phyloP scores from a whole-genome alignment of 2,888 invertebrate species.

The Mylabris sibirica region DNA sequence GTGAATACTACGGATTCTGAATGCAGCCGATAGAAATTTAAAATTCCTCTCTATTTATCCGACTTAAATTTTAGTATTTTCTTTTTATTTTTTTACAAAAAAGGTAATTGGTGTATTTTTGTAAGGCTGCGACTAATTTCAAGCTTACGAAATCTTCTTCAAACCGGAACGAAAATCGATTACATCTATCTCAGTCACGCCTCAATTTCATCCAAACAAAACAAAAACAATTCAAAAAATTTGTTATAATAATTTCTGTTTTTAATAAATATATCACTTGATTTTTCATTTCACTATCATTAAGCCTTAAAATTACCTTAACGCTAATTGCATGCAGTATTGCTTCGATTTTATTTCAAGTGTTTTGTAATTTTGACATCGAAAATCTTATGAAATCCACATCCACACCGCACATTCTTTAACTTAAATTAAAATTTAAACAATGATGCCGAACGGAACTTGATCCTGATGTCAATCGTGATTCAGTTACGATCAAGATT shows the following conservation, averaged over 20 bases:
- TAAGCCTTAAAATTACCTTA: constrained; percentile 47
- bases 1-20: constrained; percentile 44
- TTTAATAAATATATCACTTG: constrained; percentile 33
- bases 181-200: constrained; percentile 21
- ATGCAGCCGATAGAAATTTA: constrained; percentile 27
- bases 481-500: not conserved
- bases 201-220: constrained; percentile 24
- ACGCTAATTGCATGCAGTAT: constrained; percentile 47
- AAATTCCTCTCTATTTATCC: not conserved
- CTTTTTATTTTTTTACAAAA: not conserved
- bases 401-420: not conserved
- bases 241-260: constrained; percentile 29
- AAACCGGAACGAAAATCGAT: constrained; percentile 14
- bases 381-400: not conserved
- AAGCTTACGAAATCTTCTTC: constrained; percentile 32
- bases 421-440: not conserved
- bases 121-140: constrained; percentile 55
- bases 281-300: constrained; percentile 39
- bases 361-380: not conserved
- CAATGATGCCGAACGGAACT: not conserved
- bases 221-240: constrained; percentile 19
- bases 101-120: constrained; percentile 54
- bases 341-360: constrained; percentile 41
- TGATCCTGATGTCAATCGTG: not conserved
- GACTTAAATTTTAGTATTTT: not conserved